Evolutionary conservation across 2,797 vertebrate species (phyloP), one percentile per base, ranked within the genome.

Genomic region (Lerista edwardsae): DNA sequence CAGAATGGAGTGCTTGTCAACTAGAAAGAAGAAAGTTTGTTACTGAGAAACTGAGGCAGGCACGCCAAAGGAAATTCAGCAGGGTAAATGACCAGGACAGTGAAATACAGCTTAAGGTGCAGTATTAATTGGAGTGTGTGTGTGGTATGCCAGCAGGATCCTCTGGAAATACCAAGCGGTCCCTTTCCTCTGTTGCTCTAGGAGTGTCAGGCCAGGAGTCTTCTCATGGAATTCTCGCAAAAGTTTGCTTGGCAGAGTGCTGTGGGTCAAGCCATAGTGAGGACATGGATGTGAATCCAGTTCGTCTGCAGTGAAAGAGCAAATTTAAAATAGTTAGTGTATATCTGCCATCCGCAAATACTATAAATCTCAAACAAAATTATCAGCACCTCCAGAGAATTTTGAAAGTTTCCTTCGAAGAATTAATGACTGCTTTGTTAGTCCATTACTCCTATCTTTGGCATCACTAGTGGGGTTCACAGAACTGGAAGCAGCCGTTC

Each of bases 71-170:
- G 80, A 61, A 36, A 83, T 51, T 91, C 87, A 90, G 27, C 25
- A 6, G 86, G 87, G 89, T 71, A 83, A 89, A 81, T 36, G 86
- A 91, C 85, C 34, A 86, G 80, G 90, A 81, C 2, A 51, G 85
- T 89, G 89, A 86, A 94, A 91, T 17, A 36, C 12, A 3, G 14
- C 34, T 61, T 27, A 62, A 77, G 6, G 19, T 51, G 17, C n/a
- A 67, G 64, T 31, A 67, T 74, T 27, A 47, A 72, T n/a, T n/a
- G n/a, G n/a, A n/a, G n/a, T n/a, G n/a, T n/a, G n/a, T n/a, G n/a
- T n/a, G n/a, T n/a, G 31, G 6, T 9, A 2, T 14, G 1, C 29
- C 29, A 36, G 10, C 39, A 65, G 15, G 9, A 47, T 21, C 27
- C 59, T 64, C 7, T 34, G 4, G n/a, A 21, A 75, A 34, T 2